Percentiles rank a stretch among this genome's conserved stretches.
These are phyloP conservation scores for Lydus trimaculatus DNA, from an alignment of 2,888 invertebrate species.

Conservation along the genomic window DNA sequence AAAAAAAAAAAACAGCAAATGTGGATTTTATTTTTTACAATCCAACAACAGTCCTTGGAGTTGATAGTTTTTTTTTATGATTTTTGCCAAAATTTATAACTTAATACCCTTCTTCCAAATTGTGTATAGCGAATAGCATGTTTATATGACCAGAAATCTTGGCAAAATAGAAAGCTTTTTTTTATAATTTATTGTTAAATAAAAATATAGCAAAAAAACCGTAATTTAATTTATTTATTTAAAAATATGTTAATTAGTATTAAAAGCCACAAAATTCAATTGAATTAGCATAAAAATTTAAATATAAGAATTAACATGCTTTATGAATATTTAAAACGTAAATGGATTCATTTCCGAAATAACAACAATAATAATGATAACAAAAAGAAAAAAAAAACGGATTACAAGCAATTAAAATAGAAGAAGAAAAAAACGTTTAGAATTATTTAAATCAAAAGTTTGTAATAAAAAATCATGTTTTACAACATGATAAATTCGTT, in stretches of 20 bases:
- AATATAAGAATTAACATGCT: constrained; percentile 29
- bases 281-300: constrained; percentile 30
- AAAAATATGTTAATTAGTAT: constrained; percentile 30
- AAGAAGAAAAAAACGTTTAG: background rate
- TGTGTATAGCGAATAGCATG: background rate
- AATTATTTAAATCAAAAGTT: background rate
- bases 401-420: background rate
- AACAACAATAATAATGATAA: background rate
- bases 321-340: constrained; percentile 33
- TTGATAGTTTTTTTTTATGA: background rate
- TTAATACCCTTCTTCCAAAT: background rate
- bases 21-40: background rate
- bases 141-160: background rate
- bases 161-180: background rate
- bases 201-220: constrained; percentile 7
- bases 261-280: constrained; percentile 21
- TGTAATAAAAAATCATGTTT: constrained; percentile 33
- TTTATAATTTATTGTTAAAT: background rate
- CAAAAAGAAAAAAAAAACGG: no score
- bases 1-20: constrained; percentile 13
- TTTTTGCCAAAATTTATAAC: background rate
- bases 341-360: constrained; percentile 26
- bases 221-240: constrained; percentile 28
- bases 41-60: background rate
- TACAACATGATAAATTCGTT: constrained; percentile 22